phyloP scores from a whole-genome alignment of 1,140 invertebrate species.

The Mactra quadrangularis region DNA sequence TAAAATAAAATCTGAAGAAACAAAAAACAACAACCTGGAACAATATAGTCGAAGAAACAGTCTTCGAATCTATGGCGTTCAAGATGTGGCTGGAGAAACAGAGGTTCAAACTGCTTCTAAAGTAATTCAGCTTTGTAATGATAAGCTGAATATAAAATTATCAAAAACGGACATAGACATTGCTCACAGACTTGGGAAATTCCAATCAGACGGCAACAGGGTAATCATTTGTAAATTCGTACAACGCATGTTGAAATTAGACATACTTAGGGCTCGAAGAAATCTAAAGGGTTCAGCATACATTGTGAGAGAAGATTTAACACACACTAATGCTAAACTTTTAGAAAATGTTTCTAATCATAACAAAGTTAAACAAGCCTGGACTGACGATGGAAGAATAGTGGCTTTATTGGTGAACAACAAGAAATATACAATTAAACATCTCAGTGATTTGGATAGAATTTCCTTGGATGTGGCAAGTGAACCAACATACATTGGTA shows the following conservation, averaged over 20 bases:
- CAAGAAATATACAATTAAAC: not conserved
- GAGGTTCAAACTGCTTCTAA: not conserved
- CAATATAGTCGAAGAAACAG: slow-evolving; percentile 30
- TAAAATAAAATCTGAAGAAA: not conserved
- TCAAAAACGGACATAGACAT: not conserved
- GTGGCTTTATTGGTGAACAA: slow-evolving; percentile 7
- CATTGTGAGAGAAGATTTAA: slow-evolving; percentile 10
- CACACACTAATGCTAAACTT: too few relatives aligned
- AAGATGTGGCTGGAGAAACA: slow-evolving; percentile 1
- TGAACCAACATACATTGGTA: too few relatives aligned
- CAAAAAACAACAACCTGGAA: slow-evolving; percentile 11
- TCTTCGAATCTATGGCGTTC: slow-evolving; percentile 7
- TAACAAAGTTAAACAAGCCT: not conserved
- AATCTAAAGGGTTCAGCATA: not conserved
- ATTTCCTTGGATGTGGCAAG: not conserved
- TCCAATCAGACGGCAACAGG: not conserved
- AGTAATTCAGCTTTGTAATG: not conserved
- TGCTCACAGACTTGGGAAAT: slow-evolving; percentile 18
- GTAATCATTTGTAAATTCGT: slow-evolving; percentile 31
- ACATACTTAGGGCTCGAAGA: not conserved
- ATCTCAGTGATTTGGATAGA: slow-evolving; percentile 6
- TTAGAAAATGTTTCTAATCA: not conserved
- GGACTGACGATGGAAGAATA: slow-evolving; percentile 26
- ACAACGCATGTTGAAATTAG: not conserved
- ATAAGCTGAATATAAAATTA: slow-evolving; percentile 11